Evolutionary conservation across 64 coral and sea anemone species (phyloP).

Genomic region (Stylophora pistillata): DNA sequence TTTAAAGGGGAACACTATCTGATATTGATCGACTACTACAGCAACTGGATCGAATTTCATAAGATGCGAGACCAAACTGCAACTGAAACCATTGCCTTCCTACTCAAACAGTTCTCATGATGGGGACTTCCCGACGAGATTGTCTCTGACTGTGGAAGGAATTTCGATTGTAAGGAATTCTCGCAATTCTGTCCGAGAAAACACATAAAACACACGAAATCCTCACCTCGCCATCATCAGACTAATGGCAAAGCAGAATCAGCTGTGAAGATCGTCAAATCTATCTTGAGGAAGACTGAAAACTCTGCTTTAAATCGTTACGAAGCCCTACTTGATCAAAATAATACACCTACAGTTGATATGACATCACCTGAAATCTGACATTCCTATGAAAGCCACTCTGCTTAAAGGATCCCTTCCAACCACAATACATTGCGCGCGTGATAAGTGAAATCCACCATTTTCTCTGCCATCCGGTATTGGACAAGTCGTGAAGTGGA

Average conservation of each 20-base stretch:
- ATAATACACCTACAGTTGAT: background rate
- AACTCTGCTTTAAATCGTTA: too few relatives aligned
- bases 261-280: constrained; percentile 32
- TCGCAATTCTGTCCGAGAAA: constrained; percentile 18
- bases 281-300: constrained; percentile 8
- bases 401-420: too few relatives aligned
- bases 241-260: background rate
- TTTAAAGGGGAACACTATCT: too few relatives aligned
- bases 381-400: background rate
- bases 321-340: constrained; percentile 5
- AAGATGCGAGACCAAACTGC: constrained; percentile 37
- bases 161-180: constrained; percentile 53
- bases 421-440: too few relatives aligned
- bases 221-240: constrained; percentile 21
- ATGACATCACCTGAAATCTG: background rate
- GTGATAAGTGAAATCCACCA: too few relatives aligned
- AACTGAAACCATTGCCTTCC: constrained; percentile 6
- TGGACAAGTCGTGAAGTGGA: too few relatives aligned
- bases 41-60: too few relatives aligned
- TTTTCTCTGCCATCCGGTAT: too few relatives aligned
- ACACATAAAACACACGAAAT: constrained; percentile 20
- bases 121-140: background rate
- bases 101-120: background rate
- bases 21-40: constrained; percentile 43
- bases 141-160: constrained; percentile 37